Evolutionary conservation across 2,113 vertebrate genomes (phyloP), one percentile per base, ranked within the genome.

Genomic region (Crypturellus undulatus): DNA sequence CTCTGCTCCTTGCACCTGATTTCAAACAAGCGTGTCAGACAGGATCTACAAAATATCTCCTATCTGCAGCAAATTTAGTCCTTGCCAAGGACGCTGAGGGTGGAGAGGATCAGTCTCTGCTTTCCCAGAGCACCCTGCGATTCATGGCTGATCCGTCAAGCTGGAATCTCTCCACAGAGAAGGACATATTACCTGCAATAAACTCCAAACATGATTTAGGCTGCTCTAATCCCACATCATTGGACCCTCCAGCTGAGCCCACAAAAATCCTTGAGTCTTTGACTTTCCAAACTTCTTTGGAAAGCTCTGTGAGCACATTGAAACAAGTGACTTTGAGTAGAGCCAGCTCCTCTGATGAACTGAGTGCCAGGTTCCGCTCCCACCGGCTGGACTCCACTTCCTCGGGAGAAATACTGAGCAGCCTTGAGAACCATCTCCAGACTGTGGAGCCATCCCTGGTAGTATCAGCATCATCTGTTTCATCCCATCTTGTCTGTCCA

Each of bases 291-390:
- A 72, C 96, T 1, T 47, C 94, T 73, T 75, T 91, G 43, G 89
- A 96, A 65, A 77, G 36, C 3, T 4, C 89, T 70, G 38, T 91
- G 40, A 86, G 68, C 47, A 60, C 90, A 24, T 92, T 94, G 45
- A 79, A 92, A 19, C 92, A 87, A 43, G 79, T 78, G 38, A 49
- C 51, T 92, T 90, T 93, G 72, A 73, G 89, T 0, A 2, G 93
- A 49, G 97, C 97, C 63, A 67, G 59, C 94, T 98, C 98, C 68
- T 98, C 98, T 1, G 98, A 98, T 25, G 98, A 98, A 68, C 96
- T 98, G 80, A 98, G 95, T 96, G 97, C 95, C 97, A 98, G 98
- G 88, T 98, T 98, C 93, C 94, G 86, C 84, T 98, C 98, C n/a
- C 98, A 98, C 90, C 97, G 60, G 30, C 97, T 98, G 28, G 98